These are phyloP conservation scores for Holothuria glaberrima DNA, from an alignment of 35 echinoderm and acorn worm genomes.

Conservation along the genomic window DNA sequence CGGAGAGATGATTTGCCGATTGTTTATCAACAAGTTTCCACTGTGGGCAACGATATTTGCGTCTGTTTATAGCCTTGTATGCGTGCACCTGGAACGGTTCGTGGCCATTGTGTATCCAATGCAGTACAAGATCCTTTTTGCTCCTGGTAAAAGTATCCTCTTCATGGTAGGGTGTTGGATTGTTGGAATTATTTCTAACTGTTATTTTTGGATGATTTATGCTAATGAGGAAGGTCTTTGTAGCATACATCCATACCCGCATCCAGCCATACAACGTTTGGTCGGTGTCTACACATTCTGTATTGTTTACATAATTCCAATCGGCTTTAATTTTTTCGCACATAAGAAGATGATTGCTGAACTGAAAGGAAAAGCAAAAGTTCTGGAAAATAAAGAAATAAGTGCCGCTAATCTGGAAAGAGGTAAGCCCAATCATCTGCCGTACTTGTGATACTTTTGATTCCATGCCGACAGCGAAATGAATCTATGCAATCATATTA, in stretches of 20 bases:
- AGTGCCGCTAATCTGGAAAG: conserved; percentile 23
- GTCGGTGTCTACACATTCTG: conserved; percentile 64
- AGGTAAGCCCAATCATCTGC: neutral
- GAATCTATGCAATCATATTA: no score
- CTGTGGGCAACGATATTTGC: conserved; percentile 78
- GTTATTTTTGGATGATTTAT: conserved; percentile 73
- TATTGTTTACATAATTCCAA: conserved; percentile 67
- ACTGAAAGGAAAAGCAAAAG: conserved; percentile 42
- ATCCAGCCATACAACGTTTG: conserved; percentile 22
- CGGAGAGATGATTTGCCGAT: conserved; percentile 74
- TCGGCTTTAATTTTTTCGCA: conserved; percentile 47
- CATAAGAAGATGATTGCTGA: conserved; percentile 66
- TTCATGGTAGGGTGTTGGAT: conserved; percentile 79
- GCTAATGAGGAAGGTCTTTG: conserved; percentile 52
- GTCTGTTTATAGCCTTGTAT: conserved; percentile 81
- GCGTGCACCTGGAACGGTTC: conserved; percentile 79
- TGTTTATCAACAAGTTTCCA: conserved; percentile 76
- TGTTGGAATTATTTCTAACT: conserved; percentile 71
- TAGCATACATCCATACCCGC: conserved; percentile 38
- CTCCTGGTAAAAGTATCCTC: conserved; percentile 21
- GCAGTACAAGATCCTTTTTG: conserved; percentile 69
- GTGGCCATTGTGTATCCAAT: conserved; percentile 84
- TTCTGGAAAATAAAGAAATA: conserved; percentile 14
- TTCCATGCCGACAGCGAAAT: no score
- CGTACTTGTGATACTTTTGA: no score